Conservation (phyloP, 1,140 invertebrate genomes). For the Atta texana region DNA sequence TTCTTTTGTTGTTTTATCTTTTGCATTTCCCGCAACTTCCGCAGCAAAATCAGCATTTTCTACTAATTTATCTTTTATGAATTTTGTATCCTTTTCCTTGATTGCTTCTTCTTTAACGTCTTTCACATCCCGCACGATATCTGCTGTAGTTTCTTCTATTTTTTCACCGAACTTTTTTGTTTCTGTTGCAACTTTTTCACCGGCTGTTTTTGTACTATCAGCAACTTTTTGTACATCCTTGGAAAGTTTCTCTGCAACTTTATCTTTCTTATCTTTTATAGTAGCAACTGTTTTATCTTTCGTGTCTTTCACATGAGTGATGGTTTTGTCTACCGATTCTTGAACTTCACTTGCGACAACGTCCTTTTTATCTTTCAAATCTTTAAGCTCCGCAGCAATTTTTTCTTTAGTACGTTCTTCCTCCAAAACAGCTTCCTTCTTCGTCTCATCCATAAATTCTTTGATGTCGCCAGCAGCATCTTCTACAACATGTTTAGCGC, state of each 20-base stretch:
- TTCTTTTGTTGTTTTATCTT: constrained; percentile 57
- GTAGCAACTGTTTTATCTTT: background rate
- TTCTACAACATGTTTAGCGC: constrained; percentile 71
- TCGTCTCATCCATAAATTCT: constrained; percentile 61
- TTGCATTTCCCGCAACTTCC: constrained; percentile 18
- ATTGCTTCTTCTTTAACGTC: constrained; percentile 35
- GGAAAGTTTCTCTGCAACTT: background rate
- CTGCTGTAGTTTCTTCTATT: background rate
- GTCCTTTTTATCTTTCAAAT: constrained; percentile 57
- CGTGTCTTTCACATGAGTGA: background rate
- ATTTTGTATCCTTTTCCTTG: constrained; percentile 23
- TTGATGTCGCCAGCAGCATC: constrained; percentile 78
- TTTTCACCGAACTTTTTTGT: constrained; percentile 28
- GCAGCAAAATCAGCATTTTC: background rate
- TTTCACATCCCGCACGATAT: background rate
- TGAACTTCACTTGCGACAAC: background rate
- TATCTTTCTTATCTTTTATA: background rate
- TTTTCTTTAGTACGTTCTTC: constrained; percentile 51
- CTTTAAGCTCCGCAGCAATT: constrained; percentile 55
- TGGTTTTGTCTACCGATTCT: constrained; percentile 17
- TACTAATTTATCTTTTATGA: constrained; percentile 43
- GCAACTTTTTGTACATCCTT: background rate
- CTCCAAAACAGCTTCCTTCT: constrained; percentile 68
- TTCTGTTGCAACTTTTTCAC: constrained; percentile 26
- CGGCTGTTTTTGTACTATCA: constrained; percentile 30